Evolutionary conservation across 2,113 vertebrate species (phyloP).

Genomic region (Montifringilla adamsi): DNA sequence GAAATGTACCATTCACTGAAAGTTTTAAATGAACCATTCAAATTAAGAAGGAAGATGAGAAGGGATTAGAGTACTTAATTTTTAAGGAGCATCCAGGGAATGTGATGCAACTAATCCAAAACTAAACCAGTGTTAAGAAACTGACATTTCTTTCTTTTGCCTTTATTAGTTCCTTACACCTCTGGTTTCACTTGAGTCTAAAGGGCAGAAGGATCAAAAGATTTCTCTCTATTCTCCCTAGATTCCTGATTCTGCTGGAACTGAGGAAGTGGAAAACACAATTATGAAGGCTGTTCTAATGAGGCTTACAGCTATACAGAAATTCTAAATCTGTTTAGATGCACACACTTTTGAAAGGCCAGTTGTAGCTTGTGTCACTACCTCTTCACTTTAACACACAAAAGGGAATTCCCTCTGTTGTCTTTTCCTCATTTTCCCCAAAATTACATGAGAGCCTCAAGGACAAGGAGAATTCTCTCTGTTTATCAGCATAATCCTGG

Average conservation of each 20-base stretch:
- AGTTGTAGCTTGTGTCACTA: neutral
- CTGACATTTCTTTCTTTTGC: neutral
- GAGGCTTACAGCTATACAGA: accelerated
- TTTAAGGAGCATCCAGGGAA: neutral
- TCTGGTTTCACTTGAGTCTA: neutral
- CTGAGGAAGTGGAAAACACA: neutral
- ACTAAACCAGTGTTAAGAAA: neutral
- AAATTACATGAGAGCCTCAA: neutral
- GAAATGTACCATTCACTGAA: neutral
- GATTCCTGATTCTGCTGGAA: neutral
- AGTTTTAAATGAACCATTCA: neutral
- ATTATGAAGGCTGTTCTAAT: neutral
- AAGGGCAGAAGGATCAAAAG: neutral
- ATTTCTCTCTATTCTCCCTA: neutral
- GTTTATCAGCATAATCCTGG: neutral
- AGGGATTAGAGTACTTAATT: neutral
- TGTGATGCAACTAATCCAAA: neutral
- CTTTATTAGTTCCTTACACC: neutral
- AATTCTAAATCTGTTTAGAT: neutral
- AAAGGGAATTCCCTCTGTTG: neutral
- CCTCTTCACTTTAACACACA: neutral
- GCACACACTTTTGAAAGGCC: neutral
- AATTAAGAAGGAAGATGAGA: neutral
- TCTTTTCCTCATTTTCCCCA: neutral
- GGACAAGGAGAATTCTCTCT: neutral